These are phyloP conservation scores for Daubentonia madagascariensis DNA, from an alignment of 2,113 vertebrate genomes.

Conservation along the genomic window DNA sequence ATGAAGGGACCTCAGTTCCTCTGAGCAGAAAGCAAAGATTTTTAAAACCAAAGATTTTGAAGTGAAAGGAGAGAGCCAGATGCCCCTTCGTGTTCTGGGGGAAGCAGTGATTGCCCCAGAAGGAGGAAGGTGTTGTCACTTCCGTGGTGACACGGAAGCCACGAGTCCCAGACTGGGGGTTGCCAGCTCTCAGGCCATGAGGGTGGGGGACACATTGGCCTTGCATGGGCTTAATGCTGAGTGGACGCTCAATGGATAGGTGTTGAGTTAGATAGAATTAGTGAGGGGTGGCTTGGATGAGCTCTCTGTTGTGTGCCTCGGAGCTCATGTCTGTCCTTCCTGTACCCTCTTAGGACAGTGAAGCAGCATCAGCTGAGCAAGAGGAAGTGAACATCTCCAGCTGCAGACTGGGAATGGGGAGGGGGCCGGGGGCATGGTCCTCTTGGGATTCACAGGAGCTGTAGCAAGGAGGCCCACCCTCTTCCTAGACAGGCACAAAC, in stretches of 20 bases:
- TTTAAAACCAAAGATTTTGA: constrained; percentile 51
- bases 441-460: not conserved
- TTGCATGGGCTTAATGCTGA: not conserved
- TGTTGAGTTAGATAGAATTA: not conserved
- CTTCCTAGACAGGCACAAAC: too few species aligned
- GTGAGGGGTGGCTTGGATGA: not conserved
- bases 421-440: not conserved
- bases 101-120: not conserved
- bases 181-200: not conserved
- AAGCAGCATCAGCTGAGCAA: not conserved
- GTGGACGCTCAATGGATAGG: not conserved
- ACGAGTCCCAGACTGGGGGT: not conserved
- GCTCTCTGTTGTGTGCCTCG: not conserved
- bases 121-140: not conserved
- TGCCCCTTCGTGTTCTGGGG: not conserved
- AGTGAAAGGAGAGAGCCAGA: not conserved
- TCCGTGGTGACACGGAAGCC: not conserved
- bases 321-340: not conserved
- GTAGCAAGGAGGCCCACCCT: not conserved
- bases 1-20: not conserved
- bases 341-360: not conserved
- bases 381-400: not conserved
- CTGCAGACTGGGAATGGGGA: not conserved
- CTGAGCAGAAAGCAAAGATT: constrained; percentile 27
- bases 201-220: not conserved